Evolutionary conservation across 2,888 invertebrate genomes (phyloP), one percentile per base, ranked within the genome.

Genomic region (Lochmaea crataegi): DNA sequence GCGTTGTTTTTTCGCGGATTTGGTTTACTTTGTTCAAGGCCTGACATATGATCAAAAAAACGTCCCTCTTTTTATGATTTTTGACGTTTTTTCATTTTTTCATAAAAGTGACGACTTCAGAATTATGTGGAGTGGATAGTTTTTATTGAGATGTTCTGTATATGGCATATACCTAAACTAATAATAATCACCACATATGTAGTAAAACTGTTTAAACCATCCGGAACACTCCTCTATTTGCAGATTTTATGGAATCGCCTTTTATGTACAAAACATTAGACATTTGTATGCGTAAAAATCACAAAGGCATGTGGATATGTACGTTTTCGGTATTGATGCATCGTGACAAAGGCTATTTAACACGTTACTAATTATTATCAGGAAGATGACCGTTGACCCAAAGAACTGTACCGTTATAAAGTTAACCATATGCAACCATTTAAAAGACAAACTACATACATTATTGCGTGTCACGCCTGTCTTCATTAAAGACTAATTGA

Each of bases 321-420:
- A 22, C 16, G 64, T 64, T 56, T 51, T 70, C 57, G 56, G 64
- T 65, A 70, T 65, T 70, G 70, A 70, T n/a, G 56, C 64, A 57
- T 70, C 69, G 69, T 70, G 69, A 70, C 70, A 70, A 65, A 64
- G 64, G 64, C 56, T 70, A 64, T 74, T 74, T 68, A 68, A 68
- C 74, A 71, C 68, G 48, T 56, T 60, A 70, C 65, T 74, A 71
- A 74, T 74, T 71, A 74, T 74, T 71, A 71, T 68, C 65, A 57
- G 53, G 71, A 65, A 61, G 45, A 60, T 74, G 74, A 74, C 74
- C 74, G 61, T 65, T 74, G 74, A 74, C 74, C 74, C 65, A 68
- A 58, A 71, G 65, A 53, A 61, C 14, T 41, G 16, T 65, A 74
- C 74, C 74, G 74, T 74, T 74, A 74, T 26, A 32, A 61, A 71